Conservation (phyloP, 2,888 invertebrate genomes). For the Philereme transversata region DNA sequence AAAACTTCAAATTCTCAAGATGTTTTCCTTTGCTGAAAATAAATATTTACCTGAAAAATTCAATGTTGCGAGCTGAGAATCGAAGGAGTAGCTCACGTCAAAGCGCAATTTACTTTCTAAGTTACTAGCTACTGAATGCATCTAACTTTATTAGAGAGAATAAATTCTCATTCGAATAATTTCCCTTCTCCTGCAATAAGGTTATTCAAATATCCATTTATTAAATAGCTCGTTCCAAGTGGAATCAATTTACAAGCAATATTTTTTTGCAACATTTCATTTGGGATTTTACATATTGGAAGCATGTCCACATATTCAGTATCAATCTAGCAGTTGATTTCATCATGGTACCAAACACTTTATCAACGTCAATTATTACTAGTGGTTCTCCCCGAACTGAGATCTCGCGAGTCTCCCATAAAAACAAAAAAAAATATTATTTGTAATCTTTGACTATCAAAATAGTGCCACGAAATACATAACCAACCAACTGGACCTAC, state of each 20-base stretch:
- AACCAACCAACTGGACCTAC: too few species aligned
- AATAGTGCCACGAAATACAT: too few species aligned
- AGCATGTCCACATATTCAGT: constrained; percentile 4
- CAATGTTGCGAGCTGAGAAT: constrained; percentile 43
- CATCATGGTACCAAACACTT: constrained; percentile 15
- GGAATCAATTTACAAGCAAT: too few species aligned
- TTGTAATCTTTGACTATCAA: too few species aligned
- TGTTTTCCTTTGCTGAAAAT: constrained; percentile 48
- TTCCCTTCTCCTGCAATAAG: background rate
- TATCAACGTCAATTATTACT: constrained; percentile 26
- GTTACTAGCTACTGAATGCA: constrained; percentile 6
- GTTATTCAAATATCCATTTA: constrained; percentile 4
- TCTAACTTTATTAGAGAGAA: background rate
- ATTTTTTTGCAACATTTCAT: too few species aligned
- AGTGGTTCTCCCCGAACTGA: too few species aligned
- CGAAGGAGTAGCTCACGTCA: constrained; percentile 19
- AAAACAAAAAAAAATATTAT: too few species aligned
- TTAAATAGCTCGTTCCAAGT: constrained; percentile 4
- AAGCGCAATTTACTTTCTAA: constrained; percentile 9
- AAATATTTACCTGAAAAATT: constrained; percentile 50
- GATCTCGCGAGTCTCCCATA: too few species aligned
- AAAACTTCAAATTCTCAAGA: constrained; percentile 43
- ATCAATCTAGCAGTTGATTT: constrained; percentile 21
- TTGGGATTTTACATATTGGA: too few species aligned
- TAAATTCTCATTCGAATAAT: constrained; percentile 2